phyloP scores from a whole-genome alignment of 1,140 invertebrate genomes.

The Amyelois transitella region DNA sequence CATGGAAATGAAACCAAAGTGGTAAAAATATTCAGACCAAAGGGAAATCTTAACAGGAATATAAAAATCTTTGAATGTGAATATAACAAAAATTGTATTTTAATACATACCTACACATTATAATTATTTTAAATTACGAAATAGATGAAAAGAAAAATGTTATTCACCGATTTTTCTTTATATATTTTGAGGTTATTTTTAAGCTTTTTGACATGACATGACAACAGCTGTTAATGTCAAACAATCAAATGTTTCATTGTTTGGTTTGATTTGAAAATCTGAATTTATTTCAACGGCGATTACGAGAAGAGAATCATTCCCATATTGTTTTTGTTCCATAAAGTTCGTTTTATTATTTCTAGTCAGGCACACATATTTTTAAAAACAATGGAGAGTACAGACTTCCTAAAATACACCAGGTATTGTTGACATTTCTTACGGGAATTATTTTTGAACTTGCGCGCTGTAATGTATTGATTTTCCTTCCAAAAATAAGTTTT shows the following conservation, averaged over 20 bases:
- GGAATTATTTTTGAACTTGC: constrained; percentile 51
- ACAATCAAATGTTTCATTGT: background rate
- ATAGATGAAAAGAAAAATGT: too few relatives aligned
- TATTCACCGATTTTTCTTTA: background rate
- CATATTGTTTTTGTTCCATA: background rate
- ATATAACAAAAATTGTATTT: too few relatives aligned
- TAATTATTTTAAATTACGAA: too few relatives aligned
- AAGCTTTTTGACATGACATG: background rate
- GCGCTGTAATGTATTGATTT: constrained; percentile 69
- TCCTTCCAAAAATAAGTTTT: constrained; percentile 63
- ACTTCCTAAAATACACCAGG: constrained; percentile 34
- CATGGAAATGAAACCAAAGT: too few relatives aligned
- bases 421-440: constrained; percentile 20
- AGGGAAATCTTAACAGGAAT: too few relatives aligned
- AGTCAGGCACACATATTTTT: background rate
- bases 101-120: too few relatives aligned
- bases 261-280: constrained; percentile 15
- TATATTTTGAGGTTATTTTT: background rate
- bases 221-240: constrained; percentile 5
- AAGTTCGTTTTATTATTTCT: background rate
- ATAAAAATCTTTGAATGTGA: too few relatives aligned
- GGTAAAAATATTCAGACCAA: too few relatives aligned
- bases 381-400: constrained; percentile 26
- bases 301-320: too few relatives aligned
- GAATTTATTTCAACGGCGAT: constrained; percentile 5